A percentile compares a stretch with the other conserved stretches of the same genome.
Evolutionary conservation across 2,888 invertebrate species (phyloP).

Genomic region (Anoplius nigerrimus): DNA sequence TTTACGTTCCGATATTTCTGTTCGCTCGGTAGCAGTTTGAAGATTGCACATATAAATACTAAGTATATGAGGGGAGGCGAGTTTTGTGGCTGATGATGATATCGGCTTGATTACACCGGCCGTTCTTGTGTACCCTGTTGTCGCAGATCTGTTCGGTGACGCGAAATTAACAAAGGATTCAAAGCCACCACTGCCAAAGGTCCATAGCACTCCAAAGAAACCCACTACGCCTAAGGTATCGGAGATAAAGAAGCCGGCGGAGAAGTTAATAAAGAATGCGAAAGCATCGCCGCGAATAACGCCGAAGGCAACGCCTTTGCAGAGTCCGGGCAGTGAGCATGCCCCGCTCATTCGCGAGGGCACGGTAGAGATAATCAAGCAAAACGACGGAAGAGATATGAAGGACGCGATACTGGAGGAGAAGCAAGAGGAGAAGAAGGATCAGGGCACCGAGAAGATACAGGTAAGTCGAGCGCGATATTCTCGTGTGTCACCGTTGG

Average conservation of each 20-base stretch:
- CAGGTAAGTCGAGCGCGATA: slow-evolving; percentile 37
- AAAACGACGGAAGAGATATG: slow-evolving; percentile 58
- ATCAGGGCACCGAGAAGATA: slow-evolving; percentile 68
- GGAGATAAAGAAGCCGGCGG: slow-evolving; percentile 64
- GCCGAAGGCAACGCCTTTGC: slow-evolving; percentile 77
- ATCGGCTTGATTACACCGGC: slow-evolving; percentile 22
- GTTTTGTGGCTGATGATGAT: slow-evolving; percentile 27
- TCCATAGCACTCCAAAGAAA: slow-evolving; percentile 75
- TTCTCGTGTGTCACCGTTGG: not conserved
- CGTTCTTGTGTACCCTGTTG: not conserved
- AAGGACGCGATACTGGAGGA: slow-evolving; percentile 57
- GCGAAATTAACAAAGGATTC: slow-evolving; percentile 77
- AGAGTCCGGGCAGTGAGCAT: slow-evolving; percentile 76
- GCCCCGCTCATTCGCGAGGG: slow-evolving; percentile 69
- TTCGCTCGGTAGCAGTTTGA: not conserved
- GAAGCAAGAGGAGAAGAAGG: slow-evolving; percentile 64
- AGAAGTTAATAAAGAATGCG: slow-evolving; percentile 67
- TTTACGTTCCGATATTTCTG: not conserved
- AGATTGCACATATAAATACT: slow-evolving; percentile 70
- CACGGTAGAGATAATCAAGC: slow-evolving; percentile 62
- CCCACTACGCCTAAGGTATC: slow-evolving; percentile 64
- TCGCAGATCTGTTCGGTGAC: slow-evolving; percentile 67
- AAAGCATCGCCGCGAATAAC: slow-evolving; percentile 75
- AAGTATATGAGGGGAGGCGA: slow-evolving; percentile 24
- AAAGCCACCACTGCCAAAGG: slow-evolving; percentile 81